Evolutionary conservation across 2,113 vertebrate genomes (phyloP).

Genomic region (Paramisgurnus dabryanus): DNA sequence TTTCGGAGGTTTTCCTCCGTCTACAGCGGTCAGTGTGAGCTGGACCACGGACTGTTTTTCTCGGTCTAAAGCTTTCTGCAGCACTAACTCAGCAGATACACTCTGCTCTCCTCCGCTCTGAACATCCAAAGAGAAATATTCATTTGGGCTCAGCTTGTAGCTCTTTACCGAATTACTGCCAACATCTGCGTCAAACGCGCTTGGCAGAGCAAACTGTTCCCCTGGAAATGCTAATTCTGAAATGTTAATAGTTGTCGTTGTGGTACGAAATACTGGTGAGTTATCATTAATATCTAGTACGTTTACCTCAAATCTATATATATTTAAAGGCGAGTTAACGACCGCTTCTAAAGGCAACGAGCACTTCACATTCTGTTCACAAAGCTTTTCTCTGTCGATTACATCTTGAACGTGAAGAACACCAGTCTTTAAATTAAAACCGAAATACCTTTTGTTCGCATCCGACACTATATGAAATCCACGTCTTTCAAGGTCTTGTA

Average conservation of each 20-base stretch:
- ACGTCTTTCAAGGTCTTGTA: constrained; percentile 49
- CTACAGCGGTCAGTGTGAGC: constrained; percentile 66
- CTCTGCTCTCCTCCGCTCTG: constrained; percentile 73
- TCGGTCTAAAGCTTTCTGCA: constrained; percentile 77
- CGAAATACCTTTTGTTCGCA: constrained; percentile 55
- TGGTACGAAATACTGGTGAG: constrained; percentile 39
- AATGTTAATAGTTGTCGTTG: constrained; percentile 62
- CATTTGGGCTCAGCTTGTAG: constrained; percentile 74
- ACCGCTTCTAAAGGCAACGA: constrained; percentile 53
- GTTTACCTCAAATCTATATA: constrained; percentile 57
- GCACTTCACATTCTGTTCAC: constrained; percentile 42
- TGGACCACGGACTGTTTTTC: constrained; percentile 66
- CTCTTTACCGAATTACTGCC: constrained; percentile 71
- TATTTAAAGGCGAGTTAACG: constrained; percentile 44
- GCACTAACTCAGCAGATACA: constrained; percentile 69
- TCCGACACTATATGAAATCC: constrained; percentile 48
- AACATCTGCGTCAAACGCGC: constrained; percentile 72
- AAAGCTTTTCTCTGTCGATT: constrained; percentile 56
- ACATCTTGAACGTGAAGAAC: constrained; percentile 44
- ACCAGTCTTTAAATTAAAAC: constrained; percentile 51
- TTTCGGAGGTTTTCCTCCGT: constrained; percentile 69
- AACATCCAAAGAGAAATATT: constrained; percentile 71
- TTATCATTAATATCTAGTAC: constrained; percentile 59
- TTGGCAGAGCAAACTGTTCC: constrained; percentile 70
- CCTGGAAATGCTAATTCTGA: constrained; percentile 64